Conservation (phyloP, 2,888 invertebrate genomes). For the Hermaeophaga mercurialis region DNA sequence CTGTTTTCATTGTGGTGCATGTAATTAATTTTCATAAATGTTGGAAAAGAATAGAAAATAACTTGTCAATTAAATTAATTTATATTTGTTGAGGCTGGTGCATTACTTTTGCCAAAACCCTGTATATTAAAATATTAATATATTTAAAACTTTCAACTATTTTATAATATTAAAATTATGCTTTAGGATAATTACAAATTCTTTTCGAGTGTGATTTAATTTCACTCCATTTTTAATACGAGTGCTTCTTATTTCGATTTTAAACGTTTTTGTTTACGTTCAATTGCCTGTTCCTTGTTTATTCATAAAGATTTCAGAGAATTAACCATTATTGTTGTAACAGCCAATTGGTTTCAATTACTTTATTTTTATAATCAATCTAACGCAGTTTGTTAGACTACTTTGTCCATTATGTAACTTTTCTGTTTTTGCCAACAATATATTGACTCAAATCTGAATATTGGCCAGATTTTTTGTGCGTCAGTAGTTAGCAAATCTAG, state of each 20-base stretch:
- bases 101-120: too few species aligned
- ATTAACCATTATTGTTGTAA: constrained; percentile 1
- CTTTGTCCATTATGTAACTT: constrained; percentile 18
- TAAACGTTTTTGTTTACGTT: constrained; percentile 3
- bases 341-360: constrained; percentile 11
- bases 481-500: constrained; percentile 5
- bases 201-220: too few species aligned
- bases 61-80: too few species aligned
- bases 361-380: constrained; percentile 14
- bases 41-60: too few species aligned
- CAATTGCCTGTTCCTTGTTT: neutral
- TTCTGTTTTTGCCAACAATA: constrained; percentile 26
- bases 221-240: too few species aligned
- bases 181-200: too few species aligned
- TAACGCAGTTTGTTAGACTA: neutral
- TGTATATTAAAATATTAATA: neutral
- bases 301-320: constrained; percentile 3
- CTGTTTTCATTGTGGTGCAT: too few species aligned
- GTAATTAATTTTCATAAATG: too few species aligned
- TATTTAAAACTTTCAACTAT: too few species aligned
- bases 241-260: neutral
- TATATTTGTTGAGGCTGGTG: too few species aligned
- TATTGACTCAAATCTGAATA: constrained; percentile 17
- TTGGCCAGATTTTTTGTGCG: constrained; percentile 11
- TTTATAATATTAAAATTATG: too few species aligned